Evolutionary conservation across 2,113 vertebrate genomes (phyloP).

Genomic region (Larimichthys polyactis): DNA sequence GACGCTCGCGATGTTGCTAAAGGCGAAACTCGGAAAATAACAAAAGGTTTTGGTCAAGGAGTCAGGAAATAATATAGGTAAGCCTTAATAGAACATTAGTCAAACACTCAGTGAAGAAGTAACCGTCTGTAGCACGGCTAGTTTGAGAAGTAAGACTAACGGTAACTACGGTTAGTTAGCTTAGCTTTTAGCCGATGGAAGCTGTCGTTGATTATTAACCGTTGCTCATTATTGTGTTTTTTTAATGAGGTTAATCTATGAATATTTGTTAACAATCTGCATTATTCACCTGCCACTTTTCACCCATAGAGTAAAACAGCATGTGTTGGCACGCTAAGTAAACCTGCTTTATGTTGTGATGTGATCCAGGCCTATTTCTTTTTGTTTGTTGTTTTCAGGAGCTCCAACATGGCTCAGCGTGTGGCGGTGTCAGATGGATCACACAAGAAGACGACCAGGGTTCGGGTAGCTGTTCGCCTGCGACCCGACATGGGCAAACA

Average conservation of each 20-base stretch:
- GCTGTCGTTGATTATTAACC: too few relatives aligned
- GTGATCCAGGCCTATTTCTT: neutral
- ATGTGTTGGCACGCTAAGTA: neutral
- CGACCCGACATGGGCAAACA: slow-evolving; percentile 84
- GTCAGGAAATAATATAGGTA: slow-evolving; percentile 21
- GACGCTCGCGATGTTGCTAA: neutral
- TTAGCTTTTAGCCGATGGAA: slow-evolving; percentile 8
- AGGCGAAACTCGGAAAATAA: neutral
- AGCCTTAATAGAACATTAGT: neutral
- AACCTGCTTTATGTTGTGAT: neutral
- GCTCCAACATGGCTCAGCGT: slow-evolving; percentile 81
- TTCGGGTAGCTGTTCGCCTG: slow-evolving; percentile 90
- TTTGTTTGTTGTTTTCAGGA: neutral
- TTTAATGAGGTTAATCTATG: rapidly evolving
- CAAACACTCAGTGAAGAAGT: neutral
- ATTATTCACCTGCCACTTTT: too few relatives aligned
- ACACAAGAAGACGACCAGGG: slow-evolving; percentile 77
- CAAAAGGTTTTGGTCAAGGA: neutral
- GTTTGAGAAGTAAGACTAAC: neutral
- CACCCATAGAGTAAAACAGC: too few relatives aligned
- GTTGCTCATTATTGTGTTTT: rapidly evolving
- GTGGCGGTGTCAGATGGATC: slow-evolving; percentile 62
- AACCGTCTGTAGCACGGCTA: too few relatives aligned
- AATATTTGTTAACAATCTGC: rapidly evolving
- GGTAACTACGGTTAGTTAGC: neutral